Evolutionary conservation across 2,888 invertebrate genomes (phyloP).

Genomic region (Julus scandinavius): DNA sequence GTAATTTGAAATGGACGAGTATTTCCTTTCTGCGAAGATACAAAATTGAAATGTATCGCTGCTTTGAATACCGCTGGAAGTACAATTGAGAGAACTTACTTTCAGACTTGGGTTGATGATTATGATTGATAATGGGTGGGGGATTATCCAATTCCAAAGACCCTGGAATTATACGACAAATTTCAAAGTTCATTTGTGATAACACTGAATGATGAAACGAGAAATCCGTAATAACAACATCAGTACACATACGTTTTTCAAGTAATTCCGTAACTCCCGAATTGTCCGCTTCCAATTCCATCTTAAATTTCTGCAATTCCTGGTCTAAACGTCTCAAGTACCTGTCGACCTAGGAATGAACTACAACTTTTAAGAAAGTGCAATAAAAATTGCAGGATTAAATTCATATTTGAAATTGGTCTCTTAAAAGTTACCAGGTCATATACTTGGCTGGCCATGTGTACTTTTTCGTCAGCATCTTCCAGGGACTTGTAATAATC

Average conservation of each 20-base stretch:
- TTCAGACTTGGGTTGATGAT: conserved; percentile 63
- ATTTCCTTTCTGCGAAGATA: conserved; percentile 57
- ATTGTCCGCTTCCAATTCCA: conserved; percentile 98
- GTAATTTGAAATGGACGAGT: conserved; percentile 52
- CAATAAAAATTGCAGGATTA: conserved; percentile 25
- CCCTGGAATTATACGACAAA: conserved; percentile 67
- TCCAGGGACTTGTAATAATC: conserved; percentile 92
- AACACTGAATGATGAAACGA: background rate
- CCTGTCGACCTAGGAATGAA: conserved; percentile 74
- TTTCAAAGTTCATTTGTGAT: background rate
- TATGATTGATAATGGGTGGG: conserved; percentile 60
- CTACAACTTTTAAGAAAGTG: background rate
- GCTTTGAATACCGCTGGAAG: background rate
- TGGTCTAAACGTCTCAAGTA: conserved; percentile 87
- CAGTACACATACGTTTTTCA: conserved; percentile 75
- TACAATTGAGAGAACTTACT: conserved; percentile 62
- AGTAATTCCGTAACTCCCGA: conserved; percentile 96
- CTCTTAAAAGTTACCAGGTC: conserved; percentile 74
- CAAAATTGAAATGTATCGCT: background rate
- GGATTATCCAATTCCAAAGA: conserved; percentile 86
- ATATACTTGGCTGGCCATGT: conserved; percentile 92
- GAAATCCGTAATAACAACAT: background rate
- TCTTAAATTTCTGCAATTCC: conserved; percentile 97
- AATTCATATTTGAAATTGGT: background rate
- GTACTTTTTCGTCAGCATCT: conserved; percentile 96